A percentile compares a stretch with the other conserved stretches of the same genome.
Evolutionary conservation across 2,888 invertebrate genomes (phyloP).

Genomic region (Synanthedon myopaeformis): DNA sequence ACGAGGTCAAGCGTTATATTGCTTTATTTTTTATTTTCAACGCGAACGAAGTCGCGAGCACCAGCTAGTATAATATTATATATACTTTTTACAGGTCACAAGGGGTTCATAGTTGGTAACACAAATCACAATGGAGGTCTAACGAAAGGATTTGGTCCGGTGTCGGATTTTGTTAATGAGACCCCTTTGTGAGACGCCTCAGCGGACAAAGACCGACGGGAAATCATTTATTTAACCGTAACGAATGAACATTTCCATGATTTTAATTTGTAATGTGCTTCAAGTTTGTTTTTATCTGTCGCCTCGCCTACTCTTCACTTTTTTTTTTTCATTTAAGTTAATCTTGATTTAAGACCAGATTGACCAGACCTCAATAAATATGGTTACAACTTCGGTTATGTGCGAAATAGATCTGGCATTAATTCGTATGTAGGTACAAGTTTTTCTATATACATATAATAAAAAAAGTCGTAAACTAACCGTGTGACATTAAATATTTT

Average conservation of each 20-base stretch:
- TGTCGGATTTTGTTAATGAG: constrained; percentile 56
- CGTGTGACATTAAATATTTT: too few species aligned
- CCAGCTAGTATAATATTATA: constrained; percentile 16
- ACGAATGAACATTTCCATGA: constrained; percentile 49
- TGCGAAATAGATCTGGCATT: too few species aligned
- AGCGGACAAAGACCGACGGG: constrained; percentile 31
- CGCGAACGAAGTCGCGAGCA: too few species aligned
- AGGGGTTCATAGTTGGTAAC: neutral
- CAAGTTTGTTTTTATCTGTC: constrained; percentile 27
- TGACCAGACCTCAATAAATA: too few species aligned
- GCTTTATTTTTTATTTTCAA: too few species aligned
- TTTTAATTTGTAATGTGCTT: constrained; percentile 27
- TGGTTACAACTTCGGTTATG: too few species aligned
- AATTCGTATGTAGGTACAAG: too few species aligned
- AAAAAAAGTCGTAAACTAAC: too few species aligned
- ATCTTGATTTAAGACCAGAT: too few species aligned
- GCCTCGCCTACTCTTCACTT: constrained; percentile 28
- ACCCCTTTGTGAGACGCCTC: constrained; percentile 45
- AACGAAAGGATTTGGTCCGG: constrained; percentile 66
- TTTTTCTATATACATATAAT: too few species aligned
- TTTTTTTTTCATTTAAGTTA: neutral
- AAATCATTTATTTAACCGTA: constrained; percentile 57
- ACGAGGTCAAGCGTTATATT: too few species aligned
- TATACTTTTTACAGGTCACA: neutral
- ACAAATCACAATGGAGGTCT: constrained; percentile 49